phyloP scores from a whole-genome alignment of 1,140 invertebrate species.

The Lepidurus couesii region DNA sequence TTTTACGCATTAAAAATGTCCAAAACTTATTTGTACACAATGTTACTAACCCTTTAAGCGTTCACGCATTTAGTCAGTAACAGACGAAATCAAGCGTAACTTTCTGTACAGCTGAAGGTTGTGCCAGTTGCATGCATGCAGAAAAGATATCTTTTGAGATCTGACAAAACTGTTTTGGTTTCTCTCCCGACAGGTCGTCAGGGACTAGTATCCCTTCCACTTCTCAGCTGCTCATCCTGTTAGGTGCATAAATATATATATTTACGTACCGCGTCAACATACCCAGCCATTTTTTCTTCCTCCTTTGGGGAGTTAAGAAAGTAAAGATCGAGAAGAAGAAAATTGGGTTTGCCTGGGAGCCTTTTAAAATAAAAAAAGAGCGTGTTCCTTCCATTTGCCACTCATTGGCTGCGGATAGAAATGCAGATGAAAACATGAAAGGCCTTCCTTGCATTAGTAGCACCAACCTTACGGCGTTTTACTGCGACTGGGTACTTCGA shows the following conservation, averaged over 20 bases:
- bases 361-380: background rate
- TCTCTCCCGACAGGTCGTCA: too few species aligned
- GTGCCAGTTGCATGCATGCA: too few species aligned
- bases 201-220: too few species aligned
- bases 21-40: too few species aligned
- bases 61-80: too few species aligned
- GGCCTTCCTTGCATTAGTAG: background rate
- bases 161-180: too few species aligned
- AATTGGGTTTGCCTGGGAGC: background rate
- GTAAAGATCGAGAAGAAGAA: background rate
- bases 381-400: background rate
- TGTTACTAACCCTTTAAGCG: too few species aligned
- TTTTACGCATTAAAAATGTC: too few species aligned
- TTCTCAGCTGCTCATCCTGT: too few species aligned
- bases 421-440: conserved; percentile 13
- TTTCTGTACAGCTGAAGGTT: too few species aligned
- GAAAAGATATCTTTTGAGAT: too few species aligned
- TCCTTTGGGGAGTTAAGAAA: background rate
- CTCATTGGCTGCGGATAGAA: background rate
- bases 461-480: background rate
- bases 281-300: background rate
- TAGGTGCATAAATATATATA: background rate
- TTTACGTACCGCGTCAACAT: background rate
- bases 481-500: background rate
- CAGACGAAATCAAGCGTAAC: too few species aligned